These are phyloP conservation scores for Lutraria lutraria DNA, from an alignment of 2,888 invertebrate genomes.

Conservation along the genomic window DNA sequence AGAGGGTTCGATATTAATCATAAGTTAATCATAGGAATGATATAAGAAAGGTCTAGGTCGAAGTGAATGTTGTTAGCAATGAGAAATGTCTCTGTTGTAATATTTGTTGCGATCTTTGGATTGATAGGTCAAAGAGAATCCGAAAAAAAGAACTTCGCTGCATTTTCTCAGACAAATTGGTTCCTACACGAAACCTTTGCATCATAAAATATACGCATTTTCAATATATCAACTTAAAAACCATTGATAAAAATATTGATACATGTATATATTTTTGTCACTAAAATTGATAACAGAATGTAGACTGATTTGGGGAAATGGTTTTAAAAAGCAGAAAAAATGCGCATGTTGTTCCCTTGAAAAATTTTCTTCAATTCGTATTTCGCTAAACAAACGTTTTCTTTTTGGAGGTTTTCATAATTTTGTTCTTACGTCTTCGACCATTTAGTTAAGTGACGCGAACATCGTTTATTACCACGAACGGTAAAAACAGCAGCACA, in stretches of 20 bases:
- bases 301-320: too few relatives aligned
- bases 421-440: background rate
- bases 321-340: too few relatives aligned
- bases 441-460: constrained; percentile 32
- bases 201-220: too few relatives aligned
- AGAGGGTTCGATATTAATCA: constrained; percentile 41
- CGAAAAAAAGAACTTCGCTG: background rate
- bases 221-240: too few relatives aligned
- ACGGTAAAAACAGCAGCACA: background rate
- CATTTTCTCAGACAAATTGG: background rate
- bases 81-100: constrained; percentile 1
- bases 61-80: background rate
- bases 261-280: background rate
- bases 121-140: background rate
- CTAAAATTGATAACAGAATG: background rate
- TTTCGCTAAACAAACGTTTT: too few relatives aligned
- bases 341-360: too few relatives aligned
- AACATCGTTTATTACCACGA: constrained; percentile 12
- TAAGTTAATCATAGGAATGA: background rate
- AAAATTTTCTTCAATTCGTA: too few relatives aligned
- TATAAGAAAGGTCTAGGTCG: constrained; percentile 1
- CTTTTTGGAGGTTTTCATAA: background rate
- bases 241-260: too few relatives aligned
- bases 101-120: background rate
- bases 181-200: background rate